A percentile compares a stretch with the other conserved stretches of the same genome.
Conservation (phyloP, 1,140 invertebrate species). For the Drosophila baimaii region DNA sequence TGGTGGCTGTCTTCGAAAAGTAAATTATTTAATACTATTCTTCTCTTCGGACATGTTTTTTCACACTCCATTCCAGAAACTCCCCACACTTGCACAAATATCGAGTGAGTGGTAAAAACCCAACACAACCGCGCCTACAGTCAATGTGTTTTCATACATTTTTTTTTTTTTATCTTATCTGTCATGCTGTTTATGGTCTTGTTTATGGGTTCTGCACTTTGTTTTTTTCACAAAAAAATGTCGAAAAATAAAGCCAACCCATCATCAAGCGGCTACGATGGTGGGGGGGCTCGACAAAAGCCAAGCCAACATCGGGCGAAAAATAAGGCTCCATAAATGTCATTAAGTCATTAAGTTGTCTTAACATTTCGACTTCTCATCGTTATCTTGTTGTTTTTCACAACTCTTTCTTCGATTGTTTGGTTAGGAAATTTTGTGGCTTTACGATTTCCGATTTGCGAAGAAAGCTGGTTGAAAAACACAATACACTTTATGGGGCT, state of each 20-base stretch:
- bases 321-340: slow-evolving; percentile 65
- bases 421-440: slow-evolving; percentile 33
- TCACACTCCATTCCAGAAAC: slow-evolving; percentile 31
- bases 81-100: slow-evolving; percentile 72
- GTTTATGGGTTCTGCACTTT: slow-evolving; percentile 39
- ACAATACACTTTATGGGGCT: not conserved
- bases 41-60: slow-evolving; percentile 36
- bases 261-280: not conserved
- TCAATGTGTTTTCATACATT: slow-evolving; percentile 42
- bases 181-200: slow-evolving; percentile 57
- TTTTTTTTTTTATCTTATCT: slow-evolving; percentile 70
- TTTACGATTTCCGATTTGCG: slow-evolving; percentile 13
- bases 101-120: slow-evolving; percentile 61
- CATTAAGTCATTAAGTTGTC: slow-evolving; percentile 76
- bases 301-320: slow-evolving; percentile 28
- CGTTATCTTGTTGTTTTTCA: slow-evolving; percentile 62
- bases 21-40: slow-evolving; percentile 53
- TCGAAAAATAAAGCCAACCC: slow-evolving; percentile 31
- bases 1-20: slow-evolving; percentile 16
- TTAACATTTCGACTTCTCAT: slow-evolving; percentile 38
- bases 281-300: slow-evolving; percentile 52
- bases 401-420: slow-evolving; percentile 44
- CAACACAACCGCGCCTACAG: slow-evolving; percentile 44
- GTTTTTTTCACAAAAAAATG: slow-evolving; percentile 53
- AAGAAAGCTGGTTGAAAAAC: slow-evolving; percentile 1